Evolutionary conservation across 1,140 invertebrate species (phyloP).

Genomic region (Eupeodes corollae): DNA sequence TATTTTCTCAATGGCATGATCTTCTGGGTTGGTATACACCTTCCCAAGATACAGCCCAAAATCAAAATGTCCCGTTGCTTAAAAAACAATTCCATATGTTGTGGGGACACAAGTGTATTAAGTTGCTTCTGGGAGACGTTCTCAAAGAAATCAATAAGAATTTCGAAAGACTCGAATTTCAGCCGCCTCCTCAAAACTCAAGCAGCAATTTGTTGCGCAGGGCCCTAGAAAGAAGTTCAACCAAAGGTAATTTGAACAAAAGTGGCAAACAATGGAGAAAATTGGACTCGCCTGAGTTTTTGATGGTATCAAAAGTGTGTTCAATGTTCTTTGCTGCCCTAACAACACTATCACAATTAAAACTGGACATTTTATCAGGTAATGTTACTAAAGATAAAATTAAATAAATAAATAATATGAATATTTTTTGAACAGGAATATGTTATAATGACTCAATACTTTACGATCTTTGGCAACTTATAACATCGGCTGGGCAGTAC

Average conservation of each 20-base stretch:
- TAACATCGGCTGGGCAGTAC: slow-evolving; percentile 74
- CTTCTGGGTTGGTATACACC: slow-evolving; percentile 95
- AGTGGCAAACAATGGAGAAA: slow-evolving; percentile 25
- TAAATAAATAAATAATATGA: not conserved
- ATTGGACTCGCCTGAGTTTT: slow-evolving; percentile 67
- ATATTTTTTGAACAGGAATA: slow-evolving; percentile 48
- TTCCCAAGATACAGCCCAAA: slow-evolving; percentile 66
- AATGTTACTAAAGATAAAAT: slow-evolving; percentile 6
- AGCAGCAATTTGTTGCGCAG: slow-evolving; percentile 31
- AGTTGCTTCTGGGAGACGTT: slow-evolving; percentile 37
- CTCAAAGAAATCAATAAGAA: slow-evolving; percentile 27
- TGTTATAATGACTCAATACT: slow-evolving; percentile 88
- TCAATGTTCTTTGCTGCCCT: slow-evolving; percentile 84
- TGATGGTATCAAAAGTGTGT: slow-evolving; percentile 73
- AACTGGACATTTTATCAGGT: slow-evolving; percentile 91
- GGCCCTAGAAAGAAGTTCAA: slow-evolving; percentile 30
- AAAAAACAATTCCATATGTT: slow-evolving; percentile 72
- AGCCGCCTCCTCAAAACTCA: slow-evolving; percentile 26
- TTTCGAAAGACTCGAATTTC: slow-evolving; percentile 35
- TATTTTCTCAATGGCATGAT: slow-evolving; percentile 90
- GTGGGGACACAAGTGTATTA: slow-evolving; percentile 56
- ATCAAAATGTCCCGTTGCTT: slow-evolving; percentile 68
- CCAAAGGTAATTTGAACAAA: slow-evolving; percentile 17
- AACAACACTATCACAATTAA: slow-evolving; percentile 79
- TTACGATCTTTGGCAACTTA: slow-evolving; percentile 83